Conservation (phyloP, 2,113 vertebrate genomes). For the Syngnathus typhle region DNA sequence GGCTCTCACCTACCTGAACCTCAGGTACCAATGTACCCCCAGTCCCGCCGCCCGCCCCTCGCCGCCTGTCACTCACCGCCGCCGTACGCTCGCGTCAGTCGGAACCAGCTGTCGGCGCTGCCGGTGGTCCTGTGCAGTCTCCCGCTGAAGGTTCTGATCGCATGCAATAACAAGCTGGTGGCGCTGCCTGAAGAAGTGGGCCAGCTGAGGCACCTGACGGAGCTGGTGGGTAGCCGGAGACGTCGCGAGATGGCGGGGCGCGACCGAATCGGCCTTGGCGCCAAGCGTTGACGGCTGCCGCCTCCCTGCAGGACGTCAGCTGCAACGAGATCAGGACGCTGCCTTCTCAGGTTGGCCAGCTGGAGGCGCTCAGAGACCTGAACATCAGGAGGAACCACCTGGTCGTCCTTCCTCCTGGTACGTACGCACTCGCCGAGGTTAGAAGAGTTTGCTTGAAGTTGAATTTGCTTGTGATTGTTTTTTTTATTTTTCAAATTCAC, state of each 20-base stretch:
- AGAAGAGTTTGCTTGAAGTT: no score
- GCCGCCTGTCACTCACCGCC: background rate
- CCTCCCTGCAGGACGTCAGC: constrained; percentile 84
- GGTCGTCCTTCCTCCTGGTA: constrained; percentile 85
- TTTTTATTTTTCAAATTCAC: no score
- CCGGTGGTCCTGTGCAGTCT: constrained; percentile 84
- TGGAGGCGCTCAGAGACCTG: constrained; percentile 86
- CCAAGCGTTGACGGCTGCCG: background rate
- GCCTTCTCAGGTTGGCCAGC: constrained; percentile 84
- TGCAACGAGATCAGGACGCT: constrained; percentile 95
- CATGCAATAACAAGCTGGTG: constrained; percentile 93
- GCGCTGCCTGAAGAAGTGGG: constrained; percentile 92
- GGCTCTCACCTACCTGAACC: constrained; percentile 89
- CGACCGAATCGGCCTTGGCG: no score
- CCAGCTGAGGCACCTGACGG: constrained; percentile 83
- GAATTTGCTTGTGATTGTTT: no score
- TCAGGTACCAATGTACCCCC: constrained; percentile 74
- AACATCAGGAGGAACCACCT: constrained; percentile 94
- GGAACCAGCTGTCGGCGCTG: constrained; percentile 89
- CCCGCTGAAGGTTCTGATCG: constrained; percentile 92
- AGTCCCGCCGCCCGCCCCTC: no score
- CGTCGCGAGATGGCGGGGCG: no score
- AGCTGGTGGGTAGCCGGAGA: constrained; percentile 78
- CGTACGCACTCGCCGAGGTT: background rate
- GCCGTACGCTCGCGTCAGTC: constrained; percentile 64